A percentile compares a stretch with the other conserved stretches of the same genome.
Evolutionary conservation across 35 echinoderm and acorn worm genomes (phyloP).

Genomic region (Stichopus chloronotus): DNA sequence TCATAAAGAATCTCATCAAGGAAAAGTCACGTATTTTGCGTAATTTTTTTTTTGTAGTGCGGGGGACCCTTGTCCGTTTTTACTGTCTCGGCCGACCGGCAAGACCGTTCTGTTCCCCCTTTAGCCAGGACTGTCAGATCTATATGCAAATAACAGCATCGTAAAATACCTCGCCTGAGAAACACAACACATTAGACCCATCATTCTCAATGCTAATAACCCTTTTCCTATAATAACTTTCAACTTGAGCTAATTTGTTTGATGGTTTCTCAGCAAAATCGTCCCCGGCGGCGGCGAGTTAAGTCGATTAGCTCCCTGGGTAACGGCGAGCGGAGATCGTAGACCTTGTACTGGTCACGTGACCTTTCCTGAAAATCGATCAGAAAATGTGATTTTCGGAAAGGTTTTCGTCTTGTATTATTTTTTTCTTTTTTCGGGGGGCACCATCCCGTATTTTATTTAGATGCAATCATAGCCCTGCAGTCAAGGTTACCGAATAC

Average conservation of each 20-base stretch:
- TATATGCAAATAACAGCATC: constrained; percentile 1
- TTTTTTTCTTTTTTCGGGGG: not conserved
- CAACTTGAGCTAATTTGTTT: not conserved
- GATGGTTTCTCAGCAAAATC: not conserved
- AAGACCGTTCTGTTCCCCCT: no score
- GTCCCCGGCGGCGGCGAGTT: not conserved
- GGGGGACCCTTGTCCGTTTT: no score
- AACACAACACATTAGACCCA: constrained; percentile 7
- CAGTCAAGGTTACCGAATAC: not conserved
- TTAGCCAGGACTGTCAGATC: no score
- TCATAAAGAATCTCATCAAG: no score
- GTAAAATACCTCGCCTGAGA: not conserved
- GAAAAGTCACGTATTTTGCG: no score
- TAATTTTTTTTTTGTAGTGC: no score
- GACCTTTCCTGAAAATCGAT: not conserved
- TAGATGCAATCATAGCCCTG: not conserved
- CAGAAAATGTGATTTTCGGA: not conserved
- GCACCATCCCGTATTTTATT: not conserved
- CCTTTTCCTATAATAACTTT: constrained; percentile 16
- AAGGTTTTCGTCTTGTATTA: not conserved
- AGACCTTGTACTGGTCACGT: not conserved
- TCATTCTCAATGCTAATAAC: constrained; percentile 25
- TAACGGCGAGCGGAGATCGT: not conserved
- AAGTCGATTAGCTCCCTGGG: not conserved
- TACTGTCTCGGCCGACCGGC: no score